A percentile compares a stretch with the other conserved stretches of the same genome.
Conservation (phyloP, 2,888 invertebrate species). For the Gortyna flavago region DNA sequence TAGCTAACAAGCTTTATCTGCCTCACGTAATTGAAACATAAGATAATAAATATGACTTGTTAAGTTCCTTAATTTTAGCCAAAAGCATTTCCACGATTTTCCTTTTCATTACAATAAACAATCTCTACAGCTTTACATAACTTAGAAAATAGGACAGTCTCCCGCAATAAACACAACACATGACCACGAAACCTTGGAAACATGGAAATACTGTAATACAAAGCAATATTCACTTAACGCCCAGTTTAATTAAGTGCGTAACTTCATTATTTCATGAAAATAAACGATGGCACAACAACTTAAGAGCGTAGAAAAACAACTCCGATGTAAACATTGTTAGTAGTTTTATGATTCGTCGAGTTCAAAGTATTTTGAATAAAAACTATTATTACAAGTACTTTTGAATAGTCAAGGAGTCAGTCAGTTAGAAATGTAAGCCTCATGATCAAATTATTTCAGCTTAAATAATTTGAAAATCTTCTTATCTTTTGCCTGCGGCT, state of each 20-base stretch:
- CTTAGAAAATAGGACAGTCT: neutral
- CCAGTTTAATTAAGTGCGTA: slow-evolving; percentile 32
- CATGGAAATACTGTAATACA: slow-evolving; percentile 40
- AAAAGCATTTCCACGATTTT: neutral
- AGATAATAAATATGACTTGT: neutral
- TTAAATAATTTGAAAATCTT: neutral
- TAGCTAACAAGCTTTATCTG: no score
- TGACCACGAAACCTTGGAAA: slow-evolving; percentile 27
- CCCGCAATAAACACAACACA: neutral
- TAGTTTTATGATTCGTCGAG: neutral
- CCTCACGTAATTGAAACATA: neutral
- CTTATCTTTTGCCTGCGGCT: neutral
- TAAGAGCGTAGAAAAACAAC: slow-evolving; percentile 15
- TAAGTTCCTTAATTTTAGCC: neutral
- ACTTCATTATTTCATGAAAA: slow-evolving; percentile 44
- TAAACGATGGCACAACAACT: neutral
- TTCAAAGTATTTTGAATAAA: neutral
- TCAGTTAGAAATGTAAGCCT: neutral
- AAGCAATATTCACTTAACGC: slow-evolving; percentile 35
- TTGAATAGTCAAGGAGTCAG: neutral
- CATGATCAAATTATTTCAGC: neutral
- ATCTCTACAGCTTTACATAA: neutral
- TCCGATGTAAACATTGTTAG: neutral
- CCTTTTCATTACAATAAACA: neutral
- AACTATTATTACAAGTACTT: neutral